Evolutionary conservation across 2,113 vertebrate genomes (phyloP).

Genomic region (Bufo bufo): DNA sequence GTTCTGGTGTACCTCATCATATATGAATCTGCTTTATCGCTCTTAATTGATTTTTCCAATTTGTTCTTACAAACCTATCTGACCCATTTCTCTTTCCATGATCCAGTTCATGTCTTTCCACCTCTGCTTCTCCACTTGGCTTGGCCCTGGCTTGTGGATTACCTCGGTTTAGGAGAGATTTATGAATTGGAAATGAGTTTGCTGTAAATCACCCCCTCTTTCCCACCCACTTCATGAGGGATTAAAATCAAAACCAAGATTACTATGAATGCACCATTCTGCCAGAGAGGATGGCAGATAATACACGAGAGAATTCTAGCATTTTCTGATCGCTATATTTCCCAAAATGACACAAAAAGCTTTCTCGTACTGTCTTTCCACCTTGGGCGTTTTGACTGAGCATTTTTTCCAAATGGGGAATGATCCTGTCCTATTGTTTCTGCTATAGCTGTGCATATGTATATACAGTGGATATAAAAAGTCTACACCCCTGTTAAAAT

Average conservation of each 20-base stretch:
- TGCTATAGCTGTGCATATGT: neutral
- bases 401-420: neutral
- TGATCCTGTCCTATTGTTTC: neutral
- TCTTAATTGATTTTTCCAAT: neutral
- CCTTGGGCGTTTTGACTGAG: neutral
- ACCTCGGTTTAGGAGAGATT: constrained; percentile 66
- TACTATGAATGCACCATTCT: constrained; percentile 42
- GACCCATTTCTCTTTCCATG: neutral
- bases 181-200: constrained; percentile 64
- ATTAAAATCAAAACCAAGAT: constrained; percentile 69
- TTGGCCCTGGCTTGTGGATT: constrained; percentile 59
- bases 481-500: too few relatives aligned
- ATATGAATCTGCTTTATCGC: neutral
- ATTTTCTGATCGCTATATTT: neutral
- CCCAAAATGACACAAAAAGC: constrained; percentile 17
- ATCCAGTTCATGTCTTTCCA: neutral
- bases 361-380: neutral
- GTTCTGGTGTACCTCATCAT: neutral
- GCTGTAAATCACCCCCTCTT: constrained; percentile 64
- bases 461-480: too few relatives aligned
- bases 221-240: constrained; percentile 56
- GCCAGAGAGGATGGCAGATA: constrained; percentile 14
- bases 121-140: constrained; percentile 56
- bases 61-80: neutral
- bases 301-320: constrained; percentile 7